Base-by-base conservation (phyloP, 2,113 vertebrate genomes). In the Psephotus haematonotus region DNA sequence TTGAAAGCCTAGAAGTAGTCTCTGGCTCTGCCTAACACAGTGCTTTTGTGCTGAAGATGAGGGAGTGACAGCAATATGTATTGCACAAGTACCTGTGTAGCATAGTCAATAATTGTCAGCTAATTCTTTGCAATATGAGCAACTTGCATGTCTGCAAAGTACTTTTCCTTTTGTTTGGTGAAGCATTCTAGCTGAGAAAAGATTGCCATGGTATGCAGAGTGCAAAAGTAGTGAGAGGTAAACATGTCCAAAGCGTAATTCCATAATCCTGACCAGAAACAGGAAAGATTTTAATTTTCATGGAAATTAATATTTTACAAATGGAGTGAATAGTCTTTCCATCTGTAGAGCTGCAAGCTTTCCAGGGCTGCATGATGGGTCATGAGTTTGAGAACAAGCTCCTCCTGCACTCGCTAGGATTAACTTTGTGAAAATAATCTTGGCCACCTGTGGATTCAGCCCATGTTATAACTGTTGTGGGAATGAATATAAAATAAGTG, bases 241-340 rank as follows among this genome's bases (percentile, higher is more conserved):
- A 91, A 82, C n/a, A 10, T 43, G 62, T 70, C 49, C 49, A 31
- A 89, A 88, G 46, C 29, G 29, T 50, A 77, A 72, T 60, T 89
- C 80, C 70, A 22, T 59, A 52, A 63, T 46, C 50, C 60, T 79
- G 41, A 67, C 24, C 29, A 88, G 77, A 65, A 86, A 87, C 44
- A 88, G 64, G 62, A 77, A 90, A 67, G 41, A 49, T 90, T 94
- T 93, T 74, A 1, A 50, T 93, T 95, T 91, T 49, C 71, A 44
- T 91, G 78, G 75, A 90, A 93, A 82, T 82, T 7, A 88, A 9
- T 63, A 31, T 52, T 79, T 92, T 67, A 76, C 37, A 81, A 83
- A 79, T 1, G 1, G 37, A 78, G 22, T 33, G 27, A 82, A 82
- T 28, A 7, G 10, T 17, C 44, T 82, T 68, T 57, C 35, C 9